Evolutionary conservation across 2,888 invertebrate species (phyloP).

Genomic region (Gymnosoma rotundatum): DNA sequence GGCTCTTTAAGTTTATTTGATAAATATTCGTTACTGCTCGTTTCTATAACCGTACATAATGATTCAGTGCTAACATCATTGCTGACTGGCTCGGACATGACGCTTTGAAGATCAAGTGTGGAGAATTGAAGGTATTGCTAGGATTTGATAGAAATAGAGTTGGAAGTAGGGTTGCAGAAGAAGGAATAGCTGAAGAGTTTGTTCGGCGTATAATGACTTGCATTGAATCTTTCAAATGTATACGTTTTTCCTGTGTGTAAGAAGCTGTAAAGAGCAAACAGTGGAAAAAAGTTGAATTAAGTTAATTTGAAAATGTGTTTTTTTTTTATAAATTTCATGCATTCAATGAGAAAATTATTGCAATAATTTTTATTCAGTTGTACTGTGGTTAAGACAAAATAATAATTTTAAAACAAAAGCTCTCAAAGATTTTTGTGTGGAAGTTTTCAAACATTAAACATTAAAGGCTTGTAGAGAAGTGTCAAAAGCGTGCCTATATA

Average conservation of each 20-base stretch:
- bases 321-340: neutral
- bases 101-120: constrained; percentile 41
- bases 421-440: too few species aligned
- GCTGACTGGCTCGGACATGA: constrained; percentile 76
- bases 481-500: too few species aligned
- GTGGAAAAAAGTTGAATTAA: constrained; percentile 16
- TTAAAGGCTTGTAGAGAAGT: too few species aligned
- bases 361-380: neutral
- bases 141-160: constrained; percentile 15
- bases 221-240: constrained; percentile 64
- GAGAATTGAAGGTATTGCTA: constrained; percentile 36
- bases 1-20: constrained; percentile 63
- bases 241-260: constrained; percentile 52
- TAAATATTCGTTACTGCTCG: constrained; percentile 61
- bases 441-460: too few species aligned
- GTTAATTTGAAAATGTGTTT: constrained; percentile 21
- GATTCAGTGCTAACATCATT: constrained; percentile 73
- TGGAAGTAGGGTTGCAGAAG: constrained; percentile 43
- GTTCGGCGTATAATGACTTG: constrained; percentile 46
- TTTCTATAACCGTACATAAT: constrained; percentile 74
- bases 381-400: constrained; percentile 7
- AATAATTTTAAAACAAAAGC: neutral
- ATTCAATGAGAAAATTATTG: neutral
- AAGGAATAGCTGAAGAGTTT: constrained; percentile 51
- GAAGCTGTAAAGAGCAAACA: constrained; percentile 56